A percentile compares a stretch with the other conserved stretches of the same genome.
Conservation (phyloP, 2,888 invertebrate species). For the Eudemis profundana region DNA sequence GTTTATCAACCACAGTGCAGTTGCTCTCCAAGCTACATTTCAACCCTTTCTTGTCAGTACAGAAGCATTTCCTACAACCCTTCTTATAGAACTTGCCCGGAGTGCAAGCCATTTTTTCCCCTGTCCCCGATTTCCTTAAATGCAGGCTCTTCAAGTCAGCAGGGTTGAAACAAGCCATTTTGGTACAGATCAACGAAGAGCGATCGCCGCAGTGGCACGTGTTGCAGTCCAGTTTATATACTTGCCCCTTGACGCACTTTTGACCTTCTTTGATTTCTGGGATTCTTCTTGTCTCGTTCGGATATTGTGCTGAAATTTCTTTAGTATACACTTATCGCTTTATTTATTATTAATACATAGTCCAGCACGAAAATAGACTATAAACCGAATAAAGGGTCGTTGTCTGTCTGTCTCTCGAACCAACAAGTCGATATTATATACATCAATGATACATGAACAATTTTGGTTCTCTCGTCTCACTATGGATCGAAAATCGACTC, state of each 20-base stretch:
- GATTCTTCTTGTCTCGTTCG: conserved; percentile 45
- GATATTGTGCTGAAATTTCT: background rate
- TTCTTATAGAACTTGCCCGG: conserved; percentile 64
- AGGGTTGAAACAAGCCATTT: conserved; percentile 61
- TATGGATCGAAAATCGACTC: too few relatives aligned
- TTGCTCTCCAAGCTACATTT: conserved; percentile 48
- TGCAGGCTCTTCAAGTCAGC: background rate
- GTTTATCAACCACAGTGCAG: conserved; percentile 45
- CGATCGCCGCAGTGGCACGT: conserved; percentile 62
- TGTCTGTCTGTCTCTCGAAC: too few relatives aligned
- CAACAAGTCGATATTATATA: too few relatives aligned
- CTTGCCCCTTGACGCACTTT: conserved; percentile 57
- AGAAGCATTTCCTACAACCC: conserved; percentile 63
- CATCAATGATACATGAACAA: too few relatives aligned
- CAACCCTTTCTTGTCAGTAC: conserved; percentile 50
- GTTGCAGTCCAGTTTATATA: conserved; percentile 69
- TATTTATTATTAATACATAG: too few relatives aligned
- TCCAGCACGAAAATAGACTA: too few relatives aligned
- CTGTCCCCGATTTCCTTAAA: background rate
- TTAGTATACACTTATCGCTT: too few relatives aligned
- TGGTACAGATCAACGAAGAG: conserved; percentile 67
- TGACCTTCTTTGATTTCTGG: conserved; percentile 59
- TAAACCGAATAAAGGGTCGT: too few relatives aligned
- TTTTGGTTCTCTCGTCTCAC: too few relatives aligned
- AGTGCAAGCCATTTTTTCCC: conserved; percentile 50